Base-by-base conservation (phyloP, 2,888 invertebrate species). In the Mimachlamys varia region DNA sequence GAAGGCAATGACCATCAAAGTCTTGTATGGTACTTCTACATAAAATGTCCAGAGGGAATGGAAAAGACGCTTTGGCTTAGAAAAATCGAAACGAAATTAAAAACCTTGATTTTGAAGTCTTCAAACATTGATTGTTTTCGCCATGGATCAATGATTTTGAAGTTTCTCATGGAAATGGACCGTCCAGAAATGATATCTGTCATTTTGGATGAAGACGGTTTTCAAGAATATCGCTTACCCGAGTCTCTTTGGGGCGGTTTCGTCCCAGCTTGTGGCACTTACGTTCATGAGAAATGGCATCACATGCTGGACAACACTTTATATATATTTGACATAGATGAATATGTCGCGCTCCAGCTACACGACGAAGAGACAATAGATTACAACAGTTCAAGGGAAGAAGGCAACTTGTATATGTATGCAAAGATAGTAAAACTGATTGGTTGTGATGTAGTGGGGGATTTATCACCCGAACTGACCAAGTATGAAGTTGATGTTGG, bases 301-400 rank as follows among this genome's bases (percentile, higher is more conserved):
- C 90, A 87, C 12, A 91, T 94, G n/a, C 62, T 94, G 33, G 92
- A 92, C 76, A 91, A 93, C 87, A 90, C 87, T 10, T 91, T 92
- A 55, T 87, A 50, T 37, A 91, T 90, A 0, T 92, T 93, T 88
- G 89, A 91, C 37, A 87, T 76, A 17, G 91, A 89, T 37, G 93
- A 94, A 89, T 93, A 91, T 88, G 90, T 90, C 13, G 92, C 92
- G n/a, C 15, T 90, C 1, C 58, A 87, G 5, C 2, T 90, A 37
- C 50, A 50, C 27, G 90, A 90, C 17, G 88, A 90, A 37, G 10
- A 58, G n/a, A 19, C 55, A n/a, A 53, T 53, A 4, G 89, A 87
- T 12, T 44, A 3, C 44, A 44, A 44, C 4, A 44, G 44, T 44
- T 44, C 44, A 44, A 44, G 19, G 7, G 88, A 58, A 19, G 76